Conservation (phyloP, 2,888 invertebrate species). For the Xanthostigma xanthostigma region DNA sequence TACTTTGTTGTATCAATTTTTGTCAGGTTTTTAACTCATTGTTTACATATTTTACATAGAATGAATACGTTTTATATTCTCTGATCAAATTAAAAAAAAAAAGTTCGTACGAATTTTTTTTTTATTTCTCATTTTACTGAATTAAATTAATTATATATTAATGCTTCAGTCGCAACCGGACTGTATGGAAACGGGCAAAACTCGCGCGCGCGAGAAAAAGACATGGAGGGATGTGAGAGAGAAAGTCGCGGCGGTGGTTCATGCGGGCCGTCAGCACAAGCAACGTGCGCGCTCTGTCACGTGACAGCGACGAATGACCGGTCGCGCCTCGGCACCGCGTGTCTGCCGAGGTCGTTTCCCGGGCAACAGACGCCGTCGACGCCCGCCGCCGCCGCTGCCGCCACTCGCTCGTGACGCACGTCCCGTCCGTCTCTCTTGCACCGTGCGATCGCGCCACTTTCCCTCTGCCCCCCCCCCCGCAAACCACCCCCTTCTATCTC, state of each 20-base stretch:
- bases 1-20: too few species aligned
- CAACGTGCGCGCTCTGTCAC: conserved; percentile 14
- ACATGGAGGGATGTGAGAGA: conserved; percentile 22
- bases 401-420: conserved; percentile 25
- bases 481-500: too few species aligned
- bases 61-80: too few species aligned
- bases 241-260: conserved; percentile 16
- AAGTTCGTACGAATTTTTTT: conserved; percentile 7
- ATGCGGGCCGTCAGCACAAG: conserved; percentile 18
- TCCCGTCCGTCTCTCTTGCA: conserved; percentile 11
- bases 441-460: too few species aligned
- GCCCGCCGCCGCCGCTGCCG: conserved; percentile 24
- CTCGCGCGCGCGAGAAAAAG: too few species aligned
- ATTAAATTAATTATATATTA: too few species aligned
- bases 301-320: conserved; percentile 20
- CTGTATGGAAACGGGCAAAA: too few species aligned
- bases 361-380: conserved; percentile 35
- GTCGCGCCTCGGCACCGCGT: conserved; percentile 11
- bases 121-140: background rate
- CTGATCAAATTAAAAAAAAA: too few species aligned
- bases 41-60: too few species aligned
- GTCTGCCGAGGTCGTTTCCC: conserved; percentile 30
- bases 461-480: too few species aligned
- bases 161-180: too few species aligned
- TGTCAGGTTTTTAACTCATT: too few species aligned